Conservation (phyloP, 2,888 invertebrate species). For the Dione vanillae region DNA sequence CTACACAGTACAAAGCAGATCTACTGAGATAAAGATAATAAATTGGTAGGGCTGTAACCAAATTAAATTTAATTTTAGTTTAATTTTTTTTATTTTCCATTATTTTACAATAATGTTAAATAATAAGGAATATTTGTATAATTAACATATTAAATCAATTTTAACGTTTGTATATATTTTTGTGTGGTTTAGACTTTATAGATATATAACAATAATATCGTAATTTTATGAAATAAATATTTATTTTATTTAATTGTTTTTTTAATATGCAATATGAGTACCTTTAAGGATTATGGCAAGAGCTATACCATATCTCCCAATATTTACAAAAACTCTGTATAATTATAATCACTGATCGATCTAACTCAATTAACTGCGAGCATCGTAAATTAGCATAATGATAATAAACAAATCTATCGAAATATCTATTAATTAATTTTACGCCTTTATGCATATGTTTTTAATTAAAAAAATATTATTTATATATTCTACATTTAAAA, state of each 20-base stretch:
- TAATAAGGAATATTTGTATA: no score
- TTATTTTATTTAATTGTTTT: no score
- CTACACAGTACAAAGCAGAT: slow-evolving; percentile 43
- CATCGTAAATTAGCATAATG: slow-evolving; percentile 1
- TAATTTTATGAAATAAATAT: no score
- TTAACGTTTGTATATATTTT: no score
- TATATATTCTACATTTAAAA: background rate
- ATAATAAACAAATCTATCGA: slow-evolving; percentile 11
- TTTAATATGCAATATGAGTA: no score
- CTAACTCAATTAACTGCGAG: slow-evolving; percentile 2
- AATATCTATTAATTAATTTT: slow-evolving; percentile 9
- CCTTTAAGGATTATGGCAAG: no score
- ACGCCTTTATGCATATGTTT: background rate
- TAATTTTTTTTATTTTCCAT: background rate
- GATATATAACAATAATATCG: no score
- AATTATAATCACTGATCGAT: background rate
- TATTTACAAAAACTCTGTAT: background rate
- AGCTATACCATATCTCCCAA: no score
- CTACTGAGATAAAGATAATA: slow-evolving; percentile 38
- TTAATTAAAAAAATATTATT: background rate
- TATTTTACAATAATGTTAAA: background rate
- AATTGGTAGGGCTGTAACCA: slow-evolving; percentile 34
- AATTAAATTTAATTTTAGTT: background rate
- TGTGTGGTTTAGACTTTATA: no score
- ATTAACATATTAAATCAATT: no score